Base-by-base conservation (phyloP, 2,113 vertebrate species). In the Ictalurus punctatus region DNA sequence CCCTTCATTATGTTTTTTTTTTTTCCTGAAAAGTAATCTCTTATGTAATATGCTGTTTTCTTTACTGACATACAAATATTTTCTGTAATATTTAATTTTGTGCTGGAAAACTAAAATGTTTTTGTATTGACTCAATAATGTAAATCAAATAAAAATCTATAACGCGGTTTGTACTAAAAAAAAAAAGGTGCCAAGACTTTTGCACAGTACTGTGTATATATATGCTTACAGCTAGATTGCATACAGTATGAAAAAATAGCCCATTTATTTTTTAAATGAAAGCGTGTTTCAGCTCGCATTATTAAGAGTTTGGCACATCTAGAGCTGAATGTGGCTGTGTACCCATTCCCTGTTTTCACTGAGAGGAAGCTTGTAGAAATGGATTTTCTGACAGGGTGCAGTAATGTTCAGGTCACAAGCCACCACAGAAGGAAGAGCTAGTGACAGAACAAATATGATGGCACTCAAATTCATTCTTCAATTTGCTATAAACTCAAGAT, bases 281-380 rank as follows among this genome's bases (percentile, higher is more conserved):
- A 48, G 0, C 1, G 13, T n/a, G 27, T 81, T 81, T 58, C 56
- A 37, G 17, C 34, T 44, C 21, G 44, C 0, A 8, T 83, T 83
- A 27, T 61, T 25, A 82, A 37, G 10, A 83, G 59, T 83, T 63
- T 83, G 58, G 81, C 81, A 63, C 80, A 37, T 59, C 34, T 63
- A 7, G 23, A 37, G 34, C 81, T 83, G 19, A 37, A 37, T 61
- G 34, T 40, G 58, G 58, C 34, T 14, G 34, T 44, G 23, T 16
- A 44, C 12, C 6, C 2, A 4, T 23, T 63, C 34, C 8, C 58
- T 83, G 6, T 2, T 83, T 81, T 58, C 6, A 21, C 56, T 37
- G 30, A 59, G 9, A 58, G 54, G 21, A 82, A 58, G 79, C 17
- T 21, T 58, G 54, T 61, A 83, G 10, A 13, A 63, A 12, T 14